These are phyloP conservation scores for Exephanes ischioxanthus DNA, from an alignment of 2,888 invertebrate species.

Conservation along the genomic window DNA sequence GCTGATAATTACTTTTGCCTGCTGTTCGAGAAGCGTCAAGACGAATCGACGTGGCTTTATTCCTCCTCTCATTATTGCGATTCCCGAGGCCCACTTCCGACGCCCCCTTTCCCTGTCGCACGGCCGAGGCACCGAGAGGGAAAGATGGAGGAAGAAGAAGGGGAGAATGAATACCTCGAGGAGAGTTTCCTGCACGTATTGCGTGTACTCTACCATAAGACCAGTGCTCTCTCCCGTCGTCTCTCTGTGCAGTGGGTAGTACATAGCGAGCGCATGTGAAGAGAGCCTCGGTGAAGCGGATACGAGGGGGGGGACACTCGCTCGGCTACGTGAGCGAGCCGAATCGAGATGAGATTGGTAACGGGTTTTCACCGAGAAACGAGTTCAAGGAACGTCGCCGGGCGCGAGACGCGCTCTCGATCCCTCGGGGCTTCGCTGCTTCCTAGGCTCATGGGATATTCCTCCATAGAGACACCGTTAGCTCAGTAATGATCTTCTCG, in stretches of 20 bases:
- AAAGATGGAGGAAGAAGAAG: constrained; percentile 9
- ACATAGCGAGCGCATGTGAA: constrained; percentile 50
- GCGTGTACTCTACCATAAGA: constrained; percentile 30
- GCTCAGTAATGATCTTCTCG: constrained; percentile 68
- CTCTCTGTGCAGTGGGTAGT: constrained; percentile 15
- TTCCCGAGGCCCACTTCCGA: constrained; percentile 64
- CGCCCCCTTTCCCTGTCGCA: constrained; percentile 52
- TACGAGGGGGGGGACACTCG: constrained; percentile 45
- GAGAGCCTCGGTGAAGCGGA: constrained; percentile 52
- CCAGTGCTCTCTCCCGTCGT: not conserved
- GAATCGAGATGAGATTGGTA: constrained; percentile 73
- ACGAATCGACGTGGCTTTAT: constrained; percentile 62
- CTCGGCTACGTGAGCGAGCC: constrained; percentile 69
- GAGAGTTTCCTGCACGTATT: constrained; percentile 48
- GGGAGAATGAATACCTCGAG: not conserved
- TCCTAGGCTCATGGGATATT: constrained; percentile 67
- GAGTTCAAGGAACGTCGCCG: constrained; percentile 69
- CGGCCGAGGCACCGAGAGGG: constrained; percentile 16
- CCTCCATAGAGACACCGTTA: constrained; percentile 69
- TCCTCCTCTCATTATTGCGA: constrained; percentile 63
- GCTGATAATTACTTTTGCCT: constrained; percentile 77
- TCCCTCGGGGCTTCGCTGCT: constrained; percentile 63
- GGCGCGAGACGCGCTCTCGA: constrained; percentile 61
- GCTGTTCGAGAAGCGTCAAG: constrained; percentile 41
- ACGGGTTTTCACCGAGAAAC: constrained; percentile 72